Base-by-base conservation (phyloP, 2,113 vertebrate genomes). In the Maccullochella peelii region DNA sequence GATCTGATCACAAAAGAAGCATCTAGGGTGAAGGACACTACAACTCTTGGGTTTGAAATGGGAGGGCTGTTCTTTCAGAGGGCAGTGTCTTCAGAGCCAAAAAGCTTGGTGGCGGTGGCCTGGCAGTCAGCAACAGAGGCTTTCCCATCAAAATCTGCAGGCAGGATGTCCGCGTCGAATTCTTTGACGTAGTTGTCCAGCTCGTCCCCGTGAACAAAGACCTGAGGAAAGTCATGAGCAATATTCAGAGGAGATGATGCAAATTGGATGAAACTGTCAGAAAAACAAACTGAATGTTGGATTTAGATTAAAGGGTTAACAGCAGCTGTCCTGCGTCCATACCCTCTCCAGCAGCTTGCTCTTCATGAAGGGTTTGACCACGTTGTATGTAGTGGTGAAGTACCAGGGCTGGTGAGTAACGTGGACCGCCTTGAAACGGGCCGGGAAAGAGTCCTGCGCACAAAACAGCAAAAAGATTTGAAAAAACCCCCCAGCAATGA, bases 401-500 rank as follows among this genome's bases (percentile, higher is more conserved):
- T 99, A 99, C 98, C 98, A 99, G 0, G 98, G 98, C 94, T 99
- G 98, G 88, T 99, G 96, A 79, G 97, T 98, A 85, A 99, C 97
- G 79, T 99, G 97, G 54, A 99, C 95, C 0, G 98, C 98, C 88
- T 99, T 99, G 95, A 99, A 99, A 23, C 98, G 96, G 0, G 98
- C 98, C 0, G 98, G 98, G 90, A 99, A 99, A 3, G 98, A 99
- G 81, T 99, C 98, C 98, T 99, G 90, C 61, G 82, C 30, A 87
- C 36, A 52, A 78, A 52, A 18, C 14, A 47, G 20, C 1, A 20
- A 33, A 27, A 18, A 6, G 3, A 49, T 55, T 8, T 6, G 7
- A 52, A 15, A 30, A 9, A 58, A 15, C 2, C 2, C 1, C 33
- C 15, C 44, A 21, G 1, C 3, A 23, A 12, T 40, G 14, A 69